Percentiles rank a stretch among this genome's conserved stretches.
Conservation (phyloP, 2,797 vertebrate species). For the Centropyge bicolor region DNA sequence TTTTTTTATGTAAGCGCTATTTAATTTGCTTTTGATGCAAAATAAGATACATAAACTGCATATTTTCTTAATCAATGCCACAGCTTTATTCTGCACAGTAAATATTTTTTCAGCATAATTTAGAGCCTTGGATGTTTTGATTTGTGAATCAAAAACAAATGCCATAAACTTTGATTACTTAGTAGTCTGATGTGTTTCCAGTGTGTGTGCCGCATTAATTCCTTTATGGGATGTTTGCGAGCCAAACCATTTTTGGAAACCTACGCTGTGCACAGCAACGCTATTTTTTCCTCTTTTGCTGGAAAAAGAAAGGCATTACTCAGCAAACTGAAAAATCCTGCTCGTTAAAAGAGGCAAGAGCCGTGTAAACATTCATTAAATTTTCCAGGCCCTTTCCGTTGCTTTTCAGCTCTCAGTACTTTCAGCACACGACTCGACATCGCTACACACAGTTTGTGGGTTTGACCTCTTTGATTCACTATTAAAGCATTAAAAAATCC, state of each 20-base stretch:
- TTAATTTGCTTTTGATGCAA: neutral
- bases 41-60: neutral
- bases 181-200: conserved; percentile 43
- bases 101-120: conserved; percentile 18
- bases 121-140: conserved; percentile 10
- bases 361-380: conserved; percentile 2
- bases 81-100: neutral
- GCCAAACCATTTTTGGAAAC: conserved; percentile 35
- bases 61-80: conserved; percentile 20
- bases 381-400: conserved; percentile 1
- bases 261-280: neutral
- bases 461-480: conserved; percentile 32
- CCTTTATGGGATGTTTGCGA: conserved; percentile 17
- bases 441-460: neutral
- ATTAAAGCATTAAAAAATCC: conserved; percentile 29
- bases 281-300: neutral
- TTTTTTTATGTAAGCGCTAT: neutral
- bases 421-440: neutral
- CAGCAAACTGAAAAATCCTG: neutral
- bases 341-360: conserved; percentile 11
- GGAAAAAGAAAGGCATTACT: conserved; percentile 9
- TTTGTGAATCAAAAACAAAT: conserved; percentile 36
- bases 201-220: conserved; percentile 34
- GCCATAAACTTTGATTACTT: conserved; percentile 17
- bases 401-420: neutral